Conservation (phyloP, 1,140 invertebrate species). For the Lysiphlebus fabarum region DNA sequence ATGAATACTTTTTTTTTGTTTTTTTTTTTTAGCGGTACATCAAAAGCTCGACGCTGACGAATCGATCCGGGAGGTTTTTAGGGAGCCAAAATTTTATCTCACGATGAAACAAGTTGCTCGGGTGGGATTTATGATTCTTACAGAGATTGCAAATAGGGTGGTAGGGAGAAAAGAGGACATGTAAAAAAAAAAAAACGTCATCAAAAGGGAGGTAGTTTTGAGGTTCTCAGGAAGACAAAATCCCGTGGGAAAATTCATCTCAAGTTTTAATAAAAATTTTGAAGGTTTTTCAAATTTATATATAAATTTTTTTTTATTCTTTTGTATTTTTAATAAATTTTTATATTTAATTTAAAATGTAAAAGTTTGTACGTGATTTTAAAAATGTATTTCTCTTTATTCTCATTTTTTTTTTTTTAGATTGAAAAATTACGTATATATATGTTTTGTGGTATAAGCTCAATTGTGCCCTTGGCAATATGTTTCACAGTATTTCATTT, state of each 20-base stretch:
- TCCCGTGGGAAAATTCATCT: conserved; percentile 26
- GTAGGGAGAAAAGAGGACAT: too few relatives aligned
- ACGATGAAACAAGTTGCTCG: conserved; percentile 2
- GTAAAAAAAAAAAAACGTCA: too few relatives aligned
- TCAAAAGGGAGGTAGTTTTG: background rate
- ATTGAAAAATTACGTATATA: too few relatives aligned
- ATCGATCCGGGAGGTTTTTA: conserved; percentile 29
- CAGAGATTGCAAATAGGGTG: conserved; percentile 4
- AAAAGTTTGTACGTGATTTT: too few relatives aligned
- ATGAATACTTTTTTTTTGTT: conserved; percentile 24
- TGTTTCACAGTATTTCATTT: background rate
- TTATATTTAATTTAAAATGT: too few relatives aligned
- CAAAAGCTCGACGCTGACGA: conserved; percentile 28
- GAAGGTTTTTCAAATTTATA: conserved; percentile 16
- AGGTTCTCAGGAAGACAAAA: conserved; percentile 22
- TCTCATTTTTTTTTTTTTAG: too few relatives aligned
- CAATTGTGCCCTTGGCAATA: conserved; percentile 23
- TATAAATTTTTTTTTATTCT: too few relatives aligned
- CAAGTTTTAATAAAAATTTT: conserved; percentile 15
- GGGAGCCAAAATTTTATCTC: conserved; percentile 21
- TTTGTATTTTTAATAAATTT: too few relatives aligned
- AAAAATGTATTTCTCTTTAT: too few relatives aligned
- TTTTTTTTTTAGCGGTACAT: conserved; percentile 31
- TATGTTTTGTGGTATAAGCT: too few relatives aligned
- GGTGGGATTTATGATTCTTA: conserved; percentile 22